These are phyloP conservation scores for Scrobipalpa costella DNA, from an alignment of 2,888 invertebrate species.

Conservation along the genomic window DNA sequence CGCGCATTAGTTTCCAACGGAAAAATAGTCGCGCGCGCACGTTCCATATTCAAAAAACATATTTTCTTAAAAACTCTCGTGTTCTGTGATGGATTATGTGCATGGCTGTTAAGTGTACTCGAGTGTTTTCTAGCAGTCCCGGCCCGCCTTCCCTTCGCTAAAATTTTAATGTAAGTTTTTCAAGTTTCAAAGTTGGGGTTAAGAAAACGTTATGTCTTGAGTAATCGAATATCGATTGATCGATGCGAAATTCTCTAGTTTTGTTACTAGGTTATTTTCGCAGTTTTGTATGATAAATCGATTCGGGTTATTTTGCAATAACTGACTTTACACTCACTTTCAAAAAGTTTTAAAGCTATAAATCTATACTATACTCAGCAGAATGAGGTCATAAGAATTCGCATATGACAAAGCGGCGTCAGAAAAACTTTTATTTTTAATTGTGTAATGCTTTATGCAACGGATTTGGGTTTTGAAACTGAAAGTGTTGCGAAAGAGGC, in stretches of 20 bases:
- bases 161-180: conserved; percentile 46
- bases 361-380: neutral
- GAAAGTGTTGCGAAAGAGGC: conserved; percentile 48
- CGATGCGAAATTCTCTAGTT: conserved; percentile 1
- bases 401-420: conserved; percentile 18
- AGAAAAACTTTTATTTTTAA: conserved; percentile 22
- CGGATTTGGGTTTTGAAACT: conserved; percentile 48
- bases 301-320: neutral
- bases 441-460: conserved; percentile 44
- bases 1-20: conserved; percentile 73
- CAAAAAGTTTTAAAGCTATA: too few species aligned
- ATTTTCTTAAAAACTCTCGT: conserved; percentile 16
- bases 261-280: neutral
- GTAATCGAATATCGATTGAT: neutral
- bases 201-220: conserved; percentile 13
- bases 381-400: conserved; percentile 18
- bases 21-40: conserved; percentile 75
- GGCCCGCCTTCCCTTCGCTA: conserved; percentile 58
- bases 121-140: conserved; percentile 64
- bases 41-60: conserved; percentile 21
- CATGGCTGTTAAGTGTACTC: conserved; percentile 69
- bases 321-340: too few species aligned
- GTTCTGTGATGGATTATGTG: conserved; percentile 72
- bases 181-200: conserved; percentile 2
- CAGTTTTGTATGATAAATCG: neutral